phyloP scores from a whole-genome alignment of 1,140 invertebrate species.

The Heliothis virescens region DNA sequence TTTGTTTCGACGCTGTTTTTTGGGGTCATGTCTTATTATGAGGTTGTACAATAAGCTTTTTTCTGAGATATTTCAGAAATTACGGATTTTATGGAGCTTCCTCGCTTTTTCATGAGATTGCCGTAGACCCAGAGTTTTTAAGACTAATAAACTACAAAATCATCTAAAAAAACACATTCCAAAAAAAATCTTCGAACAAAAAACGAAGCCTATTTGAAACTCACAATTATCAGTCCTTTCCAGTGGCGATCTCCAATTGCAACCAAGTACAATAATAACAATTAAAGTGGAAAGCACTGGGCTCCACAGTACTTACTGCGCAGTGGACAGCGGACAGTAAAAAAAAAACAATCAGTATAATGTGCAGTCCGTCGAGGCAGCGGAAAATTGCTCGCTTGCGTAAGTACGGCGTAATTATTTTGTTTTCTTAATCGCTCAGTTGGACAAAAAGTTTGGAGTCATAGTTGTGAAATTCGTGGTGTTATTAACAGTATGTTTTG shows the following conservation, averaged over 20 bases:
- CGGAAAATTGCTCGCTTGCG: slow-evolving; percentile 30
- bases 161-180: neutral
- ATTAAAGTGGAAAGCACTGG: neutral
- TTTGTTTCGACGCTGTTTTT: too few relatives aligned
- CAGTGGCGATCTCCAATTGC: neutral
- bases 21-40: too few relatives aligned
- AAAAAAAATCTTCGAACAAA: neutral
- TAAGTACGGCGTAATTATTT: slow-evolving; percentile 28
- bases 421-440: slow-evolving; percentile 25
- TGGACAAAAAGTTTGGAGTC: slow-evolving; percentile 3
- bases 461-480: neutral
- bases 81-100: too few relatives aligned
- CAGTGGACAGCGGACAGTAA: neutral
- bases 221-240: neutral
- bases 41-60: too few relatives aligned
- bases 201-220: neutral
- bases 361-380: slow-evolving; percentile 6
- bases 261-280: neutral
- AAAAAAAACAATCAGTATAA: slow-evolving; percentile 31
- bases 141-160: too few relatives aligned
- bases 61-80: too few relatives aligned
- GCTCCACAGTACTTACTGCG: neutral
- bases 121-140: too few relatives aligned
- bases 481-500: neutral
- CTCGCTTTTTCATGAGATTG: too few relatives aligned